These are phyloP conservation scores for Lophius piscatorius DNA, from an alignment of 2,113 vertebrate species.

Conservation along the genomic window DNA sequence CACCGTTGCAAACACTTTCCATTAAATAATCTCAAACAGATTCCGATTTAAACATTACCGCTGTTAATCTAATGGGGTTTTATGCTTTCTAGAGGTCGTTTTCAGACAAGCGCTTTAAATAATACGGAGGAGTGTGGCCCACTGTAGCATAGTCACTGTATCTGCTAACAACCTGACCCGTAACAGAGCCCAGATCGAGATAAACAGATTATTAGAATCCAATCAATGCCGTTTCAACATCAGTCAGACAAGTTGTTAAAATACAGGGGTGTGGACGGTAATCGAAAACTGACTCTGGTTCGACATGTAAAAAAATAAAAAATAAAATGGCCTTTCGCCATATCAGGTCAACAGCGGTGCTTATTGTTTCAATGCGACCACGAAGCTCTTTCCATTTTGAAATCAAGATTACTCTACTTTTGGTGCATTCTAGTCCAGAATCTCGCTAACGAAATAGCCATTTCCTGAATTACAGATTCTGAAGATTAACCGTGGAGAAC, in stretches of 20 bases:
- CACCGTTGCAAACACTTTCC: constrained; percentile 7
- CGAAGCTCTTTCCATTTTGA: too few species aligned
- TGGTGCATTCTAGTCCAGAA: too few species aligned
- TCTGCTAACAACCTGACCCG: constrained; percentile 52
- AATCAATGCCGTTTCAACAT: constrained; percentile 57
- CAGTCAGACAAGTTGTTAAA: constrained; percentile 53
- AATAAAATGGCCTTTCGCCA: constrained; percentile 42
- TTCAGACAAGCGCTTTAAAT: constrained; percentile 10
- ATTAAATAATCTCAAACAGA: not conserved
- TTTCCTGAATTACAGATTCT: not conserved
- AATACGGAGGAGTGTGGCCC: constrained; percentile 34
- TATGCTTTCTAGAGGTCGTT: not conserved
- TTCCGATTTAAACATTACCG: not conserved
- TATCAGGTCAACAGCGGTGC: constrained; percentile 8
- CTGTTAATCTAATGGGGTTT: too few species aligned
- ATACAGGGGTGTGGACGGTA: constrained; percentile 11
- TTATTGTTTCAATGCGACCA: not conserved
- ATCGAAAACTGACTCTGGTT: not conserved
- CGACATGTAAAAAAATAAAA: too few species aligned
- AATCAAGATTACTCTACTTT: too few species aligned
- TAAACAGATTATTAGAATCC: constrained; percentile 75
- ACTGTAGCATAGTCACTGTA: constrained; percentile 15
- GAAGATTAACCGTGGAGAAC: constrained; percentile 15
- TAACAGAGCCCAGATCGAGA: constrained; percentile 57
- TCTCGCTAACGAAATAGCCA: not conserved